Percentiles rank a stretch among this genome's conserved stretches.
Conservation (phyloP, 2,113 vertebrate genomes). For the Engraulis encrasicolus region DNA sequence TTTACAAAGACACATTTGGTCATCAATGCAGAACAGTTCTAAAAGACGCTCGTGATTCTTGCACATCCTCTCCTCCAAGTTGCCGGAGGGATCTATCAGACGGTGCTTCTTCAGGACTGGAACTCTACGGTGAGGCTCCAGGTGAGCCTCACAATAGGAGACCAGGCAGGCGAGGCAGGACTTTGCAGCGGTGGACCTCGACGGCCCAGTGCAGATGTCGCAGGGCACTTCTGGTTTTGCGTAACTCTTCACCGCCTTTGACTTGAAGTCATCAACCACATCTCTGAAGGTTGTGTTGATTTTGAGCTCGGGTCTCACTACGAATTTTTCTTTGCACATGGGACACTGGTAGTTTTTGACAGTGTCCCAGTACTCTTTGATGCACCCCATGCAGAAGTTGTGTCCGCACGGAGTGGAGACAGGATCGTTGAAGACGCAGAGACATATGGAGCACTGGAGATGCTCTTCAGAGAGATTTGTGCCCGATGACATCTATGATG, state of each 20-base stretch:
- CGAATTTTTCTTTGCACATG: conserved; percentile 28
- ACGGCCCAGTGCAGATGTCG: conserved; percentile 58
- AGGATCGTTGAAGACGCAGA: conserved; percentile 26
- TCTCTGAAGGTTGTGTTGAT: conserved; percentile 30
- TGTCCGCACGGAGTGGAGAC: conserved; percentile 40
- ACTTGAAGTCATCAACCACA: conserved; percentile 29
- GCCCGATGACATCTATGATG: neutral
- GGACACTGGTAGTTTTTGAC: conserved; percentile 21
- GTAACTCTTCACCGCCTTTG: neutral
- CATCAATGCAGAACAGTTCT: conserved; percentile 67
- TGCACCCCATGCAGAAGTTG: conserved; percentile 37
- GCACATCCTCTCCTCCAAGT: conserved; percentile 68
- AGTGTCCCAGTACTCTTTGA: conserved; percentile 30
- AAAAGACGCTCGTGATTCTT: conserved; percentile 60
- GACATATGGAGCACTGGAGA: conserved; percentile 21
- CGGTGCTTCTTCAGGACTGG: conserved; percentile 61
- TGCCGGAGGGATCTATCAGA: conserved; percentile 66
- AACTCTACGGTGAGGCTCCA: conserved; percentile 64
- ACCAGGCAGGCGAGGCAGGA: conserved; percentile 70
- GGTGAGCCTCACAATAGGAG: conserved; percentile 71
- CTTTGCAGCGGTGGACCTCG: conserved; percentile 60
- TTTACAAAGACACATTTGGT: conserved; percentile 67
- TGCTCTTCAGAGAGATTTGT: conserved; percentile 23
- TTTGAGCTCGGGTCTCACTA: conserved; percentile 25
- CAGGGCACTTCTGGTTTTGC: conserved; percentile 56